Evolutionary conservation across 2,113 vertebrate species (phyloP), one percentile per base, ranked within the genome.

Genomic region (Blennius ocellaris): DNA sequence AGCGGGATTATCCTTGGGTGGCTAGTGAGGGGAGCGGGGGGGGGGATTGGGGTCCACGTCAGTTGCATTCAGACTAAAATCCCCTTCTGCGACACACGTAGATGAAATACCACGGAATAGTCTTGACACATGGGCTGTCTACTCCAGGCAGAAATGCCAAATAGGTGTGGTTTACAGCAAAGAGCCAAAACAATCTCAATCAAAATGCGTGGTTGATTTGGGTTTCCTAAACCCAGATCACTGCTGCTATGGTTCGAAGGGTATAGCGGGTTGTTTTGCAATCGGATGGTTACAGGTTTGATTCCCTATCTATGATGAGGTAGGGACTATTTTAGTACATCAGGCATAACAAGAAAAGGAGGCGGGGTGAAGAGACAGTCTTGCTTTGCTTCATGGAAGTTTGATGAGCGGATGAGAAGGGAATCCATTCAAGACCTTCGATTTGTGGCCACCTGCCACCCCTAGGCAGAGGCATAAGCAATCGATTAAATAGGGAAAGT

Each of bases 1-100:
- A 62, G 80, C 21, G 53, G 89, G 93, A 93, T 93, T 90, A 94
- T 83, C 86, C 76, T 61, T 69, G 62, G 62, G 58, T 82, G 77
- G 73, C 76, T 72, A 72, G 85, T 7, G 51, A 72, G 21, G 21
- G 21, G 21, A n/a, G n/a, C n/a, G n/a, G n/a, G n/a, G n/a, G n/a
- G n/a, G n/a, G n/a, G n/a, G n/a, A n/a, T n/a, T n/a, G 21, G 21
- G 77, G 76, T 71, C 85, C 85, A 82, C 76, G 86, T 86, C 76
- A 80, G 80, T 74, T 82, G 64, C 57, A 78, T 71, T 84, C 77
- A 66, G 43, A 82, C 66, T 73, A 66, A 87, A 87, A 90, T 84
- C 76, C 85, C 69, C 66, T 21, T 78, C 77, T 9, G 3, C 41
- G 51, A 73, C 75, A 70, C 69, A 73, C 70, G 45, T 55, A 62